Evolutionary conservation across 1,140 invertebrate genomes (phyloP).

Genomic region (Drosophila baimaii): DNA sequence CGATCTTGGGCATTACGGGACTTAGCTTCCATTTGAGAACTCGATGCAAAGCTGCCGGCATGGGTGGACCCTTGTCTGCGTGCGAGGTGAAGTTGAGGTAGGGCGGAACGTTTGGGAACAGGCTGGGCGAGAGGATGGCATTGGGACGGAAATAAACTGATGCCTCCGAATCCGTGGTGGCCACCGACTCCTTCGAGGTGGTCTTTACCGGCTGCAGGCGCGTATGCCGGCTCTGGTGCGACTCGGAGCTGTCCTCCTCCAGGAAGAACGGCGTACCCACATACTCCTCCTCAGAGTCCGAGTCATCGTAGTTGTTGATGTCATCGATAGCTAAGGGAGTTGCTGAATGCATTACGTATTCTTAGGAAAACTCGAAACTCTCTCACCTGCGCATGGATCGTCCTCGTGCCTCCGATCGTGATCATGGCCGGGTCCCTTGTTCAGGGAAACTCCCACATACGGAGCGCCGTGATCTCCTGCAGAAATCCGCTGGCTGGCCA

Average conservation of each 20-base stretch:
- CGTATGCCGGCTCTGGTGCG: slow-evolving; percentile 72
- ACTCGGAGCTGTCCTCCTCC: slow-evolving; percentile 64
- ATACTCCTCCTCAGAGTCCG: slow-evolving; percentile 79
- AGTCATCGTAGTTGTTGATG: slow-evolving; percentile 75
- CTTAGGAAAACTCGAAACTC: no score
- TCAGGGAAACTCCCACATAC: slow-evolving; percentile 72
- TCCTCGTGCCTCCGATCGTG: slow-evolving; percentile 60
- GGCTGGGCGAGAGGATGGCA: slow-evolving; percentile 87
- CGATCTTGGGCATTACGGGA: slow-evolving; percentile 93
- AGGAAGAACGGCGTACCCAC: slow-evolving; percentile 72
- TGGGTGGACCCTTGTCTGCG: slow-evolving; percentile 87
- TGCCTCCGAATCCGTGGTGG: slow-evolving; percentile 60
- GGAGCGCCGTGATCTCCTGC: slow-evolving; percentile 51
- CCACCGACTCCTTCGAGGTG: slow-evolving; percentile 55
- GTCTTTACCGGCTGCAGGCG: slow-evolving; percentile 53
- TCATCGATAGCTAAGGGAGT: slow-evolving; percentile 71
- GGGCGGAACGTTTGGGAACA: slow-evolving; percentile 95
- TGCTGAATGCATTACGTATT: no score
- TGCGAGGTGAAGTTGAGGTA: slow-evolving; percentile 93
- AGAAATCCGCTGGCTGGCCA: slow-evolving; percentile 18
- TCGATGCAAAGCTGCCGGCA: slow-evolving; percentile 89
- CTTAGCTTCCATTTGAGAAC: slow-evolving; percentile 96
- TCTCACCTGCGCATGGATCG: slow-evolving; percentile 73
- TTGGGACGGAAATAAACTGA: slow-evolving; percentile 69
- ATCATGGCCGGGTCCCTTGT: slow-evolving; percentile 48